phyloP scores from a whole-genome alignment of 23 tunicate species.

The Diplosoma virens region DNA sequence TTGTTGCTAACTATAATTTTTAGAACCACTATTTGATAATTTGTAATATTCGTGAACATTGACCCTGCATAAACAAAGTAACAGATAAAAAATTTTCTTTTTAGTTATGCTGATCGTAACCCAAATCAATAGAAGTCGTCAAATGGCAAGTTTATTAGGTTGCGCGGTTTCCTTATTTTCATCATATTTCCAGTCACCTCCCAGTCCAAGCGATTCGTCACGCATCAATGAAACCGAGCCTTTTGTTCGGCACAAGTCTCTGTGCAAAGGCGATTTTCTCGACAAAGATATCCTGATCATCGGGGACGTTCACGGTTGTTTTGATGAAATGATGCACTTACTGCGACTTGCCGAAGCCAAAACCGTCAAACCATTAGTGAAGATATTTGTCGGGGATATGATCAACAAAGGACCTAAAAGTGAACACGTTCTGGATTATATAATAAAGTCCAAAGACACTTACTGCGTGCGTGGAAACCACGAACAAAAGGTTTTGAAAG shows the following conservation, averaged over 20 bases:
- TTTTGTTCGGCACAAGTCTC: conserved; percentile 43
- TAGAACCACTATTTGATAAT: too few relatives aligned
- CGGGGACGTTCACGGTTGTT: conserved; percentile 89
- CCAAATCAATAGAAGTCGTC: not conserved
- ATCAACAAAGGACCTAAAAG: conserved; percentile 91
- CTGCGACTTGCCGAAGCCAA: conserved; percentile 3
- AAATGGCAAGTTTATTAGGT: conserved; percentile 27
- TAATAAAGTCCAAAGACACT: conserved; percentile 18
- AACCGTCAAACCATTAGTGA: conserved; percentile 23
- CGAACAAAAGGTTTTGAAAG: conserved; percentile 70
- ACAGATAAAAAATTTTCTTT: too few relatives aligned
- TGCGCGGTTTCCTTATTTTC: conserved; percentile 1
- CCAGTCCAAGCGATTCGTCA: not conserved
- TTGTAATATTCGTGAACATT: too few relatives aligned
- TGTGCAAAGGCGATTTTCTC: conserved; percentile 16
- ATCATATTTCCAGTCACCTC: not conserved
- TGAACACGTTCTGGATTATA: conserved; percentile 43
- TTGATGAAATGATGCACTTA: conserved; percentile 41
- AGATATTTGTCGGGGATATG: conserved; percentile 87
- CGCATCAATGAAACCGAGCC: conserved; percentile 37
- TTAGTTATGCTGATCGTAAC: too few relatives aligned
- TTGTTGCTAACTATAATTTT: too few relatives aligned
- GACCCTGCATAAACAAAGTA: too few relatives aligned
- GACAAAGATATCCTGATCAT: conserved; percentile 65
- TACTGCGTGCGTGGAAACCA: conserved; percentile 85